These are phyloP conservation scores for Halictus rubicundus DNA, from an alignment of 1,140 invertebrate genomes.

Conservation along the genomic window DNA sequence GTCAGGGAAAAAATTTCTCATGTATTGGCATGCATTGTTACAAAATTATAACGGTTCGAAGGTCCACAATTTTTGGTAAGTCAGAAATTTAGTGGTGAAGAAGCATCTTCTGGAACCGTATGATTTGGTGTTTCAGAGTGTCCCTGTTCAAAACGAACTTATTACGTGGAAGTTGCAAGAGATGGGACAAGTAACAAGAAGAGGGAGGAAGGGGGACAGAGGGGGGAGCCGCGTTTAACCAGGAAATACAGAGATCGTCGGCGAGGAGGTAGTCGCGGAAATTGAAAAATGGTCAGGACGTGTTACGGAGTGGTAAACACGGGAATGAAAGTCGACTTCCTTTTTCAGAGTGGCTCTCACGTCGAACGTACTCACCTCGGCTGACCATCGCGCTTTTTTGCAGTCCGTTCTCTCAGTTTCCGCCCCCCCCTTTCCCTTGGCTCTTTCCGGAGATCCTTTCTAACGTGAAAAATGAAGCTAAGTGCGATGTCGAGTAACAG, in stretches of 20 bases:
- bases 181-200: background rate
- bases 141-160: background rate
- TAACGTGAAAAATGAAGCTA: slow-evolving; percentile 51
- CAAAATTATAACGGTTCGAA: no score
- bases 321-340: slow-evolving; percentile 29
- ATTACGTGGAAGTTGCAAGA: background rate
- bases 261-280: background rate
- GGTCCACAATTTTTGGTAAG: no score
- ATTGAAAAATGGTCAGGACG: slow-evolving; percentile 47
- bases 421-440: background rate
- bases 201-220: no score
- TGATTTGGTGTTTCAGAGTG: no score
- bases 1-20: no score
- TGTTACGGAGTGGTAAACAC: slow-evolving; percentile 44
- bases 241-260: background rate
- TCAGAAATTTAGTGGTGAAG: no score
- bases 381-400: slow-evolving; percentile 28
- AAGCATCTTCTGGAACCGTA: no score
- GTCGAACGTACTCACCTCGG: slow-evolving; percentile 32
- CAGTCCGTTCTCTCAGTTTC: background rate
- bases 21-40: no score
- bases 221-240: background rate
- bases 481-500: slow-evolving; percentile 47
- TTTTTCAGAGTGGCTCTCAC: slow-evolving; percentile 33
- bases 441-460: slow-evolving; percentile 15